These are phyloP conservation scores for Tipula vernalis DNA, from an alignment of 2,888 invertebrate genomes.

Conservation along the genomic window DNA sequence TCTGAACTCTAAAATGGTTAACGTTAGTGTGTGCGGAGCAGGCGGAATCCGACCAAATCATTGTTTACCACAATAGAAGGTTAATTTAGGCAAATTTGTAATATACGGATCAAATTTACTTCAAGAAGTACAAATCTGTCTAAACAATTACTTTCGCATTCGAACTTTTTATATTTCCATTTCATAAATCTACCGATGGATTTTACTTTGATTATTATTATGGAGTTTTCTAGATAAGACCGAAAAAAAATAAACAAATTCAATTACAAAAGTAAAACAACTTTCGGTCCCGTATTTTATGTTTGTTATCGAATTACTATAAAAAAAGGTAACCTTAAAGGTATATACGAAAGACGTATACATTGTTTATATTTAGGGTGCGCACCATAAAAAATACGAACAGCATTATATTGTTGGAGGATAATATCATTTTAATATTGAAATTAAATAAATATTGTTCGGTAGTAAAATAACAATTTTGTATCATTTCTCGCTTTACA, in stretches of 20 bases:
- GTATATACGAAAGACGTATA: not conserved
- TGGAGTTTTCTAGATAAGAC: not conserved
- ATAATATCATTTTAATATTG: not conserved
- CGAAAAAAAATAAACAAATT: not conserved
- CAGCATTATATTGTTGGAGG: not conserved
- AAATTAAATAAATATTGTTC: not conserved
- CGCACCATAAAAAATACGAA: not conserved
- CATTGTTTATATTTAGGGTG: not conserved
- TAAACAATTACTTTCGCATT: too few species aligned
- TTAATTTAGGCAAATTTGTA: too few species aligned
- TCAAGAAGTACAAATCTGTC: too few species aligned
- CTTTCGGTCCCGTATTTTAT: not conserved
- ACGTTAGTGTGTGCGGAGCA: too few species aligned
- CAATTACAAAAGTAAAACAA: not conserved
- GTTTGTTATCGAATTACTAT: too few species aligned
- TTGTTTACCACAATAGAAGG: too few species aligned
- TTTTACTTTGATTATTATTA: not conserved
- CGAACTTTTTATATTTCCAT: too few species aligned
- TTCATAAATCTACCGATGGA: too few species aligned
- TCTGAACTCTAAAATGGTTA: too few species aligned
- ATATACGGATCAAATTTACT: too few species aligned
- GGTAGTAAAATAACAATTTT: not conserved
- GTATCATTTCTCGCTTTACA: not conserved
- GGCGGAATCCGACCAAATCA: too few species aligned
- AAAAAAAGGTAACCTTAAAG: too few species aligned